phyloP scores from a whole-genome alignment of 2,888 invertebrate genomes.

The Teleogryllus oceanicus region DNA sequence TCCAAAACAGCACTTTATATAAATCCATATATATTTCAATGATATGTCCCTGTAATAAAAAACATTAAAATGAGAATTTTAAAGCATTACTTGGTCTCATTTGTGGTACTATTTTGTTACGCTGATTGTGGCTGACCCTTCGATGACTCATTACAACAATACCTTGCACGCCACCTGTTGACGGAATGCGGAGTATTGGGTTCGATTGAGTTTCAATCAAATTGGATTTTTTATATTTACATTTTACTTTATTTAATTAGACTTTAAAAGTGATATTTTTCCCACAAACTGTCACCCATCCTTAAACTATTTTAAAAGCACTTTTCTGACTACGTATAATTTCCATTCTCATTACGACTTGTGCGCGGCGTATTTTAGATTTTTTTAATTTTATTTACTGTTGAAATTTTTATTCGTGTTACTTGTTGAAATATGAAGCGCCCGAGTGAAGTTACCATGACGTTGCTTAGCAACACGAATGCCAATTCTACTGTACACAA shows the following conservation, averaged over 20 bases:
- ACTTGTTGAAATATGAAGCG: too few species aligned
- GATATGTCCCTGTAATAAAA: background rate
- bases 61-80: background rate
- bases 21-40: too few species aligned
- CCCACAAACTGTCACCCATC: too few species aligned
- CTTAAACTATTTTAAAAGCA: too few species aligned
- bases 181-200: slow-evolving; percentile 28
- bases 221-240: slow-evolving; percentile 11
- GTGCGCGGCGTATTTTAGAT: background rate
- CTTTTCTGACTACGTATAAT: too few species aligned
- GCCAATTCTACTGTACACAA: too few species aligned
- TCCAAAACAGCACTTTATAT: background rate
- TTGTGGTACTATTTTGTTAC: slow-evolving; percentile 28
- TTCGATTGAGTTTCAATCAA: slow-evolving; percentile 18
- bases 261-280: too few species aligned
- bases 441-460: too few species aligned
- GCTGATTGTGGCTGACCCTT: slow-evolving; percentile 27
- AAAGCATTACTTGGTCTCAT: background rate
- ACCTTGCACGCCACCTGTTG: slow-evolving; percentile 31
- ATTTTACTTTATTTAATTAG: background rate
- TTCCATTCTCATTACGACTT: background rate
- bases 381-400: background rate
- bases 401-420: background rate
- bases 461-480: too few species aligned
- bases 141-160: slow-evolving; percentile 24